Evolutionary conservation across 2,113 vertebrate genomes (phyloP).

Genomic region (Leptodactylus fuscus): DNA sequence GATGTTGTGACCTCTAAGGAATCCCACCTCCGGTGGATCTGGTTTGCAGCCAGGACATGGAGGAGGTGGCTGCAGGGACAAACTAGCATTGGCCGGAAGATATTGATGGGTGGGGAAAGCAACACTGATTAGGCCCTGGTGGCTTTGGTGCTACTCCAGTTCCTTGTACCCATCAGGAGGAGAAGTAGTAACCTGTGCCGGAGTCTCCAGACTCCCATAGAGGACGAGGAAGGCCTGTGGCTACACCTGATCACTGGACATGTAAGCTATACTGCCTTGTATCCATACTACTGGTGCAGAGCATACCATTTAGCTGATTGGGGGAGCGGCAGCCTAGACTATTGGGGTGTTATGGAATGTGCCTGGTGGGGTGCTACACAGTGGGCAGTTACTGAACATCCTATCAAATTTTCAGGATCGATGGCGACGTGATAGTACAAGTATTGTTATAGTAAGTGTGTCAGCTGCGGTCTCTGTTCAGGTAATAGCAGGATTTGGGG

Average conservation of each 20-base stretch:
- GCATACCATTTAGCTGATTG: too few relatives aligned
- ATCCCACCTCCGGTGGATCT: not conserved
- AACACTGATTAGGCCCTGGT: not conserved
- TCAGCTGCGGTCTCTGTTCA: not conserved
- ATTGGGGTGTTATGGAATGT: not conserved
- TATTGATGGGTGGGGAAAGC: not conserved
- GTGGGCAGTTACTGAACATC: too few relatives aligned
- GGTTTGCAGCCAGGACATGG: slow-evolving; percentile 54
- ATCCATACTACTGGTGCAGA: not conserved
- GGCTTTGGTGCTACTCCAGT: not conserved
- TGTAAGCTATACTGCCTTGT: not conserved
- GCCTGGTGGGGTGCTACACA: not conserved
- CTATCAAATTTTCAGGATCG: too few relatives aligned
- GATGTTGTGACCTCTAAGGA: not conserved
- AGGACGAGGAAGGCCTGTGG: not conserved
- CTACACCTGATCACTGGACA: not conserved
- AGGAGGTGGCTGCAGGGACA: slow-evolving; percentile 58
- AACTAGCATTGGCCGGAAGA: slow-evolving; percentile 27
- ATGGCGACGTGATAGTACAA: not conserved
- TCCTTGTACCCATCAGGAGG: not conserved
- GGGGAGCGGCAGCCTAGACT: too few relatives aligned
- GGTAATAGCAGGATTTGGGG: not conserved
- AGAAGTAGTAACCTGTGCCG: not conserved
- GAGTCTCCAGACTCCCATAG: not conserved
- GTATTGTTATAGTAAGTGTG: not conserved